Evolutionary conservation across 2,888 invertebrate genomes (phyloP).

Genomic region (Argyra leucocephala): DNA sequence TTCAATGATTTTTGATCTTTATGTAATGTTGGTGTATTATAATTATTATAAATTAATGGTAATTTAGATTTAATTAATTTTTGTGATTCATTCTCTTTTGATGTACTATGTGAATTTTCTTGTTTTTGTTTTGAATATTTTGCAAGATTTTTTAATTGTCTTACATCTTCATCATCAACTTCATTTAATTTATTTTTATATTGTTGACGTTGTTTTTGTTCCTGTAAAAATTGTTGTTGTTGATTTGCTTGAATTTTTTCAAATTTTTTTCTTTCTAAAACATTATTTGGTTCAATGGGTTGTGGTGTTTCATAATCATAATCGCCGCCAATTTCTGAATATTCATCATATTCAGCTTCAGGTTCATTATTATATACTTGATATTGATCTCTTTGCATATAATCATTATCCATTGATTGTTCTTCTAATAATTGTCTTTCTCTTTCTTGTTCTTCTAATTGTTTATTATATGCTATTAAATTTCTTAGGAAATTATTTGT

Average conservation of each 20-base stretch:
- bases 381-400: constrained; percentile 40
- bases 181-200: constrained; percentile 26
- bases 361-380: constrained; percentile 23
- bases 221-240: constrained; percentile 24
- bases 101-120: constrained; percentile 35
- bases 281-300: constrained; percentile 17
- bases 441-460: constrained; percentile 49
- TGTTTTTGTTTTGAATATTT: constrained; percentile 45
- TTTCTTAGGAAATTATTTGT: constrained; percentile 49
- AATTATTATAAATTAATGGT: not conserved
- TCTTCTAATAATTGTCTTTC: constrained; percentile 30
- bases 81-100: not conserved
- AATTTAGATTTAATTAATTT: not conserved
- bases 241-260: constrained; percentile 18
- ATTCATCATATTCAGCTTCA: constrained; percentile 51
- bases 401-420: constrained; percentile 37
- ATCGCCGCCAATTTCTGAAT: constrained; percentile 20
- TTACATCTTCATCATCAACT: constrained; percentile 56
- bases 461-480: constrained; percentile 51
- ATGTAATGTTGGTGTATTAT: not conserved
- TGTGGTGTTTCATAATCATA: constrained; percentile 24
- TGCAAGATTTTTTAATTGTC: constrained; percentile 54
- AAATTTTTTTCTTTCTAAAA: constrained; percentile 22
- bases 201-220: constrained; percentile 1
- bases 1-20: not conserved